These are phyloP conservation scores for Catharus fuscescens DNA, from an alignment of 2,113 vertebrate genomes.

Conservation along the genomic window DNA sequence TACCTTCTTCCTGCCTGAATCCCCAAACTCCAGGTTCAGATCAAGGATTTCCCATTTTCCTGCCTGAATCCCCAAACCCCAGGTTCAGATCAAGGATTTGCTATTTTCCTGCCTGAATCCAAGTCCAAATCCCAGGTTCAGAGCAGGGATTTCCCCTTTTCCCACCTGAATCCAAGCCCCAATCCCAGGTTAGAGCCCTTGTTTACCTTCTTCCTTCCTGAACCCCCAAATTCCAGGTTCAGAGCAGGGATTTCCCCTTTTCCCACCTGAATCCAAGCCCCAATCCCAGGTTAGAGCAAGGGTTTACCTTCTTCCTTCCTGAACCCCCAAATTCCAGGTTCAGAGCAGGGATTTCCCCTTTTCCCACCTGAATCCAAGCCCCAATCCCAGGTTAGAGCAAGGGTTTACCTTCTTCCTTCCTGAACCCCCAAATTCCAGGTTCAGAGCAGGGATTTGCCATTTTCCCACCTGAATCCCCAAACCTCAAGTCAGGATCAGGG, in stretches of 20 bases:
- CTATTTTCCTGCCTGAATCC: background rate
- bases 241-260: background rate
- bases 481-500: background rate
- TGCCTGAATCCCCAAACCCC: background rate
- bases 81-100: background rate
- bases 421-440: background rate
- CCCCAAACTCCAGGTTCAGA: rapidly evolving
- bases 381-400: background rate
- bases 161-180: background rate
- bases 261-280: background rate
- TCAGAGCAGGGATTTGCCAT: background rate
- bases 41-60: background rate
- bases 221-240: too few relatives aligned
- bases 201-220: too few relatives aligned
- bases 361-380: background rate
- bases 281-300: background rate
- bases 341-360: background rate
- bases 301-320: background rate
- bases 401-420: background rate
- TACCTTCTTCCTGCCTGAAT: background rate
- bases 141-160: background rate
- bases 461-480: background rate
- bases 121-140: background rate
- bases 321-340: rapidly evolving
- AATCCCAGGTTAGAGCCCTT: too few relatives aligned